Evolutionary conservation across 2,113 vertebrate species (phyloP), one percentile per base, ranked within the genome.

Genomic region (Anarrhichthys ocellatus): DNA sequence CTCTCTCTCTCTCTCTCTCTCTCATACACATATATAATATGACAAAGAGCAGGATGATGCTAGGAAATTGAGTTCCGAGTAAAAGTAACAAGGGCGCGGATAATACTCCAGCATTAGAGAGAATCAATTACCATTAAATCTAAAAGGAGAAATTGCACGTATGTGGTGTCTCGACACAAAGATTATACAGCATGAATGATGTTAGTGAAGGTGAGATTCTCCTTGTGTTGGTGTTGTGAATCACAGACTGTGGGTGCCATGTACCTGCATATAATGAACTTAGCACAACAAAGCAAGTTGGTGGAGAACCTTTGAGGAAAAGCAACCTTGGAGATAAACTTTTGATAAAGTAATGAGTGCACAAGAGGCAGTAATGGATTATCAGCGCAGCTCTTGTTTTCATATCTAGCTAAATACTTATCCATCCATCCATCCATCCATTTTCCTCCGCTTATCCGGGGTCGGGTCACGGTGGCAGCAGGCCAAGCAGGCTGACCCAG

Each of bases 71-170:
- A 89, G 87, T 88, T 91, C 40, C 27, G 54, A 76, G 78, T 73
- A 65, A 90, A 90, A 79, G 85, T 73, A 92, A 91, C 87, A 92
- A 92, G 89, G 89, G 85, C 84, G 77, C 20, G 3, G 40, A 73
- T 76, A 82, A 86, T 88, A 80, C 89, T 86, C 85, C 74, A 73
- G 82, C 81, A 91, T 84, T 78, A 89, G 82, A 81, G 84, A 83
- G 80, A 92, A 90, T 92, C 82, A 89, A 86, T 91, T 91, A 89
- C 80, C 85, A 78, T 86, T 86, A 85, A 82, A 90, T 90, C 78
- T 87, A 79, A 87, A 56, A 79, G 83, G 77, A 91, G 78, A 89
- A 88, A 89, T 82, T 91, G 81, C 81, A 82, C 44, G 8, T 87
- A 78, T 91, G 85, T 84, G 70, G 87, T 87, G 87, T 84, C 81